These are phyloP conservation scores for Mormyrops attenuatus DNA, from an alignment of 2,797 vertebrate genomes.

Conservation along the genomic window DNA sequence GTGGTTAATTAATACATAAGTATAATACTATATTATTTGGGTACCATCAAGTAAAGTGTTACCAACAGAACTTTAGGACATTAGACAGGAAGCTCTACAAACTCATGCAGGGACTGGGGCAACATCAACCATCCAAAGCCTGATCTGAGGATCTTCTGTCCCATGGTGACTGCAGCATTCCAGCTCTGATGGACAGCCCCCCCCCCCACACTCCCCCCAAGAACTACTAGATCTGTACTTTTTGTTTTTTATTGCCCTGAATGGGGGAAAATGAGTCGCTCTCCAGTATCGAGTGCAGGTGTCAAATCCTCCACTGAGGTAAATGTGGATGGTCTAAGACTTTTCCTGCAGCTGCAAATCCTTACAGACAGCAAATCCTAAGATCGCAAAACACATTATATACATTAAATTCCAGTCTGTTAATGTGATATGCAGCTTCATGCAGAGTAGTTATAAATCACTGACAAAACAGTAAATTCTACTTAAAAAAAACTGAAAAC, in stretches of 20 bases:
- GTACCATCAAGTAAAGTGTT: not conserved
- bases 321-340: not conserved
- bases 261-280: constrained; percentile 65
- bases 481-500: not conserved
- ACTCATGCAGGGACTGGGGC: not conserved
- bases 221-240: constrained; percentile 63
- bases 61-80: not conserved
- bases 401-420: not conserved
- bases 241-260: constrained; percentile 72
- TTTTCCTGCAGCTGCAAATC: not conserved
- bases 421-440: not conserved
- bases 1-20: not conserved
- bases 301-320: constrained; percentile 46
- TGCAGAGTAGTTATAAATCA: not conserved
- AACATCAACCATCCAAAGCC: not conserved
- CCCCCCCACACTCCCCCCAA: constrained; percentile 39
- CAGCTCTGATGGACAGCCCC: constrained; percentile 41
- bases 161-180: constrained; percentile 48
- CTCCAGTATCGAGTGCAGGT: constrained; percentile 55
- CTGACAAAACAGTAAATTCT: not conserved
- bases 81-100: constrained; percentile 20
- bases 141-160: constrained; percentile 6
- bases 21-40: not conserved
- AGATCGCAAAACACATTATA: not conserved
- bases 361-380: not conserved